A percentile compares a stretch with the other conserved stretches of the same genome.
Evolutionary conservation across 1,140 invertebrate genomes (phyloP).

Genomic region (Formica exsecta): DNA sequence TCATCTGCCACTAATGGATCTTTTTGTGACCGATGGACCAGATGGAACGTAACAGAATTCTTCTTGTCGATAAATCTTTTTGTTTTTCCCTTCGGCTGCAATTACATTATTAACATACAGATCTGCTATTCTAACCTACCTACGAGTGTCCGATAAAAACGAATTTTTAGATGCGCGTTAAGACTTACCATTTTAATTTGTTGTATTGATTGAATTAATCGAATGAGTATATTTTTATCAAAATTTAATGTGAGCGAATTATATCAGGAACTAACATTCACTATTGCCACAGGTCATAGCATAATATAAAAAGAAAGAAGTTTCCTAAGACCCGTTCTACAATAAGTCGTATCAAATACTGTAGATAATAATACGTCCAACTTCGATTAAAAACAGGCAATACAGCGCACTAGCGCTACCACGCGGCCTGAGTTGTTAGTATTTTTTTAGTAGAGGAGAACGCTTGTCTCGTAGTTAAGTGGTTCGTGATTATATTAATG

Average conservation of each 20-base stretch:
- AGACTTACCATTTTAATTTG: constrained; percentile 63
- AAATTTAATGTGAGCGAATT: neutral
- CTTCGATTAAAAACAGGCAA: no score
- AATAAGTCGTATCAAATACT: no score
- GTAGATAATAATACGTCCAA: no score
- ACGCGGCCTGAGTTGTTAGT: no score
- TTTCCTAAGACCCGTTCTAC: no score
- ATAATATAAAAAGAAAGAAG: no score
- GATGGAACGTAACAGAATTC: constrained; percentile 95
- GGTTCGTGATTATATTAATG: no score
- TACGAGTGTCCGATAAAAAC: constrained; percentile 1
- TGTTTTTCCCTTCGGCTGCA: constrained; percentile 90
- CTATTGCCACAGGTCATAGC: no score
- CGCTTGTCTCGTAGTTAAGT: no score
- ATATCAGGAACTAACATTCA: neutral
- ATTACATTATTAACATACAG: constrained; percentile 63
- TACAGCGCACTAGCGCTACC: no score
- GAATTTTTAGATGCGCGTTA: neutral
- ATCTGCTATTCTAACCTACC: neutral
- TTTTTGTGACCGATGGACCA: constrained; percentile 96
- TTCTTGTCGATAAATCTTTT: constrained; percentile 97
- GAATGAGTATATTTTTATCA: no score
- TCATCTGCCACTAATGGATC: constrained; percentile 96
- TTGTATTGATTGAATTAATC: neutral
- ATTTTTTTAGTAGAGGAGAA: no score